Conservation (phyloP, 2,888 invertebrate species). For the Rhodophaea formosa region DNA sequence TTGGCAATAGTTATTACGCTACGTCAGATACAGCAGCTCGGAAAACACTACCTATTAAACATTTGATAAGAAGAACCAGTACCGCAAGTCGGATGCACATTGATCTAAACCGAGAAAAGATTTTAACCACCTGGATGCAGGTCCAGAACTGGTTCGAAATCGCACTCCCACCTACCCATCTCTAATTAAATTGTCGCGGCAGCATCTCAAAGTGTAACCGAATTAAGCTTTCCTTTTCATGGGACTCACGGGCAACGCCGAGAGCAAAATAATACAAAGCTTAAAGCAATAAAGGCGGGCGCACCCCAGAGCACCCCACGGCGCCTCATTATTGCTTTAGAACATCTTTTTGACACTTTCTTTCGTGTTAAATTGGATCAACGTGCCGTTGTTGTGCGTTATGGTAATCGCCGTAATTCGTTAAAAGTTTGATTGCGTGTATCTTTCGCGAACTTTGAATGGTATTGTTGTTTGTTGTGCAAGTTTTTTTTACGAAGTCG, state of each 20-base stretch:
- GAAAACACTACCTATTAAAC: too few relatives aligned
- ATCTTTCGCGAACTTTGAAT: conserved; percentile 31
- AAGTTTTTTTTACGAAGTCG: too few relatives aligned
- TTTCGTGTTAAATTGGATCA: conserved; percentile 63
- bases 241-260: conserved; percentile 44
- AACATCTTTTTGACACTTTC: conserved; percentile 58
- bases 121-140: too few relatives aligned
- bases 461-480: not conserved
- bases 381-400: conserved; percentile 58
- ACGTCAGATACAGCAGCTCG: too few relatives aligned
- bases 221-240: conserved; percentile 78
- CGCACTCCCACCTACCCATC: too few relatives aligned
- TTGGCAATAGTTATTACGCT: too few relatives aligned
- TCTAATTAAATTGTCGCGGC: conserved; percentile 69
- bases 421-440: conserved; percentile 53
- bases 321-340: conserved; percentile 64
- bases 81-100: too few relatives aligned
- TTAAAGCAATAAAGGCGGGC: conserved; percentile 72
- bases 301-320: conserved; percentile 61
- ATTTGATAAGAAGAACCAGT: too few relatives aligned
- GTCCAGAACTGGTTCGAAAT: too few relatives aligned
- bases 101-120: too few relatives aligned
- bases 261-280: conserved; percentile 77
- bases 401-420: conserved; percentile 55
- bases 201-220: conserved; percentile 79